Evolutionary conservation across 2,888 invertebrate species (phyloP), one percentile per base, ranked within the genome.

Genomic region (Phrixothrix hirtus): DNA sequence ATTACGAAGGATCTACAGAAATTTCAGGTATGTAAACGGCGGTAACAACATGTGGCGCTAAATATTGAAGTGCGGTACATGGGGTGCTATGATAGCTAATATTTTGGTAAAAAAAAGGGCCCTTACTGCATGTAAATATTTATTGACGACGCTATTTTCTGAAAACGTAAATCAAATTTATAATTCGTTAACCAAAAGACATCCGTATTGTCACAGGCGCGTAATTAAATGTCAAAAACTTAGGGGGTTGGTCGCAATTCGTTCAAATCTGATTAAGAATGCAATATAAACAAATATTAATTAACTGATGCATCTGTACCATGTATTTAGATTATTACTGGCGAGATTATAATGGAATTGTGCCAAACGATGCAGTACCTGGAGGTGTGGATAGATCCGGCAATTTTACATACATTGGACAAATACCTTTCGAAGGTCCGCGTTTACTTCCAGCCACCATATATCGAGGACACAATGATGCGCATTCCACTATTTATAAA

Each of bases 241-340:
- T n/a, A n/a, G n/a, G n/a, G n/a, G n/a, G n/a, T n/a, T n/a, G n/a
- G n/a, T n/a, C n/a, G n/a, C n/a, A n/a, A n/a, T n/a, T n/a, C n/a
- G n/a, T n/a, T n/a, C n/a, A n/a, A n/a, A n/a, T n/a, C n/a, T n/a
- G n/a, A n/a, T n/a, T n/a, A n/a, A n/a, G n/a, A n/a, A n/a, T n/a
- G n/a, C n/a, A n/a, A n/a, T n/a, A n/a, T n/a, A n/a, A n/a, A n/a
- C n/a, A n/a, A n/a, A n/a, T n/a, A n/a, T n/a, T n/a, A n/a, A n/a
- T n/a, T n/a, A n/a, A n/a, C n/a, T n/a, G n/a, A n/a, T n/a, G n/a
- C n/a, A n/a, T n/a, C n/a, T n/a, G n/a, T n/a, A n/a, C n/a, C n/a
- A n/a, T n/a, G n/a, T n/a, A n/a, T 21, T 21, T 7, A 57, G 57
- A 57, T 29, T 57, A 51, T 25, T 57, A 54, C 11, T 57, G 57